Base-by-base conservation (phyloP, 1,140 invertebrate species). In the Macrotrachela quadricornifera region DNA sequence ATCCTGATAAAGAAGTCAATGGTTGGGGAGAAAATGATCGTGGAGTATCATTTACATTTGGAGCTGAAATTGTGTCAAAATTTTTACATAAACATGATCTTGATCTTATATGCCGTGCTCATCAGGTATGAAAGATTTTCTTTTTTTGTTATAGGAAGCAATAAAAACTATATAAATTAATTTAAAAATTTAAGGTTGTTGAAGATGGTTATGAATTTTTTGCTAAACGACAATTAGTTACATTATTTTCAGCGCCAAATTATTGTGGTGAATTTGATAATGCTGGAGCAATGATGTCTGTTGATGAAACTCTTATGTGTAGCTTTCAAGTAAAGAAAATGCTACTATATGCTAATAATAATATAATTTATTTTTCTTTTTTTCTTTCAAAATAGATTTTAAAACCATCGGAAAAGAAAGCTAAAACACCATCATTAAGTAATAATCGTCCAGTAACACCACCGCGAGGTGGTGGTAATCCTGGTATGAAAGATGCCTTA, bases 261-360 rank as follows among this genome's bases (percentile, higher is more conserved):
- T 99, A 99, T 71, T 97, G 92, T 72, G 84, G 84, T 50, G 92
- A 99, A 74, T 99, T 97, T 70, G 92, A 99, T 68, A 99, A 99
- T 72, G 92, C 92, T 51, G 92, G 92, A 59, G 91, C 86, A 55
- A 95, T 97, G 84, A 99, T 97, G 91, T 92, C 86, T 60, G 92
- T 97, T 45, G 92, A 97, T 73, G 92, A 96, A 68, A 94, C 88
- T 51, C 76, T 97, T 40, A 96, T 97, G 91, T 97, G 92, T 77
- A 95, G 90, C 67, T 97, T 85, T 63, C 71, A 73, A 67, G 71
- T 72, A 58, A 57, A 37, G 45, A 39, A 46, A 18, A 17, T 39
- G 13, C 9, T 30, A 50, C 16, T 42, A 44, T 4, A n/a, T 44
- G 17, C 2, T 3, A 44, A 4, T 15, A 4, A 6, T 4, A 18